Evolutionary conservation across 35 echinoderm and acorn worm species (phyloP).

Genomic region (Diadema setosum): DNA sequence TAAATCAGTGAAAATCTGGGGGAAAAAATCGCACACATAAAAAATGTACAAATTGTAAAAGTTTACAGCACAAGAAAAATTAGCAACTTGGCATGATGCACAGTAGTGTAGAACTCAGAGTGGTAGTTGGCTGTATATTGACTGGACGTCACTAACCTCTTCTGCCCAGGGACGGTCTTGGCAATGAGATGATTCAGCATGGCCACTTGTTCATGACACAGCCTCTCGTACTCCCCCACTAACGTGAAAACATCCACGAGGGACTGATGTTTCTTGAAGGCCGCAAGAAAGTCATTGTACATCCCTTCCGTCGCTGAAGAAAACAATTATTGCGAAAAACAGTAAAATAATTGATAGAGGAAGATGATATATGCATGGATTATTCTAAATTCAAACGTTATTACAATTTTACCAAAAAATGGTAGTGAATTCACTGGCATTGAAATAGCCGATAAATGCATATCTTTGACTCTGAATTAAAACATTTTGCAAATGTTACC

Average conservation of each 20-base stretch:
- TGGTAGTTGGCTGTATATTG: too few species aligned
- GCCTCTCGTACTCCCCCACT: conserved; percentile 69
- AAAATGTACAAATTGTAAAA: too few species aligned
- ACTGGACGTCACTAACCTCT: too few species aligned
- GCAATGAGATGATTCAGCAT: conserved; percentile 63
- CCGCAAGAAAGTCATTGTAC: conserved; percentile 76
- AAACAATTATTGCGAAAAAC: background rate
- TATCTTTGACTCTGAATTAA: too few species aligned
- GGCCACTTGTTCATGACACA: conserved; percentile 73
- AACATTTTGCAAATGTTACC: too few species aligned
- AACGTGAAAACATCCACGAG: conserved; percentile 76
- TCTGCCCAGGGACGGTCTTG: conserved; percentile 51
- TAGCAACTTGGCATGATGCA: too few species aligned
- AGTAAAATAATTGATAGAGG: background rate
- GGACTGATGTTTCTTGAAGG: conserved; percentile 70
- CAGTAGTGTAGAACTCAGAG: too few species aligned
- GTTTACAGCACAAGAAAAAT: too few species aligned
- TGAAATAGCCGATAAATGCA: too few species aligned
- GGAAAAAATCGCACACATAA: too few species aligned
- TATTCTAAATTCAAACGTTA: background rate
- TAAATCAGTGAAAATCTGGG: too few species aligned
- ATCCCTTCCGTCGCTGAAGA: conserved; percentile 80
- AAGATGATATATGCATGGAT: background rate
- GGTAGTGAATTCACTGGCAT: background rate
- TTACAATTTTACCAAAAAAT: background rate